These are phyloP conservation scores for Brevimyrus niger DNA, from an alignment of 2,113 vertebrate species.

Conservation along the genomic window DNA sequence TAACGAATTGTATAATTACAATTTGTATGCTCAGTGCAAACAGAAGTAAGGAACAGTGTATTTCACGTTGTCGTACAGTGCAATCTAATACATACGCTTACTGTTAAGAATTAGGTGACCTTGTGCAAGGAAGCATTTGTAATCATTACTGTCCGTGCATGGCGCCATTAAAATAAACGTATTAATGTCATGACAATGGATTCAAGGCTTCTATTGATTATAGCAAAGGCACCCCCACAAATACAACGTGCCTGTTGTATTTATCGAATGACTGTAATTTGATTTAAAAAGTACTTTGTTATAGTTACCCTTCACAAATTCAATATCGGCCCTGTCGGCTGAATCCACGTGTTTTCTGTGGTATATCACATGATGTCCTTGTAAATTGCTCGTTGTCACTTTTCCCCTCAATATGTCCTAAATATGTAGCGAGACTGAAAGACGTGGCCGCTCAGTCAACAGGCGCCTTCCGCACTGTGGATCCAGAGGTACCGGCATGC, in stretches of 20 bases:
- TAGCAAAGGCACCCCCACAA: conserved; percentile 6
- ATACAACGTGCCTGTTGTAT: neutral
- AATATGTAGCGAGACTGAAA: neutral
- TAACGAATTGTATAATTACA: neutral
- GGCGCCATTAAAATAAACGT: neutral
- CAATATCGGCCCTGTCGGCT: neutral
- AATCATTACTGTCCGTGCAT: neutral
- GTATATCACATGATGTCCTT: neutral
- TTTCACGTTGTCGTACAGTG: neutral
- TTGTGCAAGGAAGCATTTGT: neutral
- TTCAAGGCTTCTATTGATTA: conserved; percentile 10
- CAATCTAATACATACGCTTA: neutral
- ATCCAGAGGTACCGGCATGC: neutral
- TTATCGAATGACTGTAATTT: conserved; percentile 16
- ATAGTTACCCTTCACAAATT: conserved; percentile 22
- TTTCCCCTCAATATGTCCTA: neutral
- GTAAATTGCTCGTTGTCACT: neutral
- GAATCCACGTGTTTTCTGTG: neutral
- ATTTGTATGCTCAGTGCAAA: neutral
- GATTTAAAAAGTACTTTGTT: conserved; percentile 23
- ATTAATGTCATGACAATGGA: neutral
- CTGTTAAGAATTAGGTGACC: conserved; percentile 1
- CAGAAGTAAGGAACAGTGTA: neutral
- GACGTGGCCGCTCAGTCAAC: neutral
- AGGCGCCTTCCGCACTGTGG: neutral